These are phyloP conservation scores for Oreonectes daqikongensis DNA, from an alignment of 2,797 vertebrate species.

Conservation along the genomic window DNA sequence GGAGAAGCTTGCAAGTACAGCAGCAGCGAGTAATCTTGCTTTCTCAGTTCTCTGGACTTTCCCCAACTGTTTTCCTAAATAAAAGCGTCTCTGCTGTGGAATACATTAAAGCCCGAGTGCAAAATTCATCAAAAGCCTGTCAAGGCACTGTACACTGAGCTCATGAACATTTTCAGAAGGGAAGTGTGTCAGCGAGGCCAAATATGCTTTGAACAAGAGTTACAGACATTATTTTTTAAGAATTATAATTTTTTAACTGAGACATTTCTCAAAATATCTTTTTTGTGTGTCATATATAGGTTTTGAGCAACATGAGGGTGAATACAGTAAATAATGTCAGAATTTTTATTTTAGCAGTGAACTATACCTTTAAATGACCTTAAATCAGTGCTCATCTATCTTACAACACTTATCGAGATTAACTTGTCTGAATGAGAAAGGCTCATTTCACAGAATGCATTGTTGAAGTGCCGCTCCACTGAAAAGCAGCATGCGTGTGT, in stretches of 20 bases:
- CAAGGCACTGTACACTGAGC: constrained; percentile 14
- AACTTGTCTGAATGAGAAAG: background rate
- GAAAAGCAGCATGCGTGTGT: background rate
- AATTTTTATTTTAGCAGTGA: too few relatives aligned
- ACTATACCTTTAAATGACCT: background rate
- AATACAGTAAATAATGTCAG: too few relatives aligned
- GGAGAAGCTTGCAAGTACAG: background rate
- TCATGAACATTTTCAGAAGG: background rate
- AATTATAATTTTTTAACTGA: too few relatives aligned
- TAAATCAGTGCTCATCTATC: constrained; percentile 21
- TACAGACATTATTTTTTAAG: too few relatives aligned
- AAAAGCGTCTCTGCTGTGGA: background rate
- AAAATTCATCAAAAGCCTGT: constrained; percentile 31
- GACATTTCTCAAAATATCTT: too few relatives aligned
- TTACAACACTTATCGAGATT: constrained; percentile 2
- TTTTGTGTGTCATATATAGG: too few relatives aligned
- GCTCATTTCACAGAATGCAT: constrained; percentile 21
- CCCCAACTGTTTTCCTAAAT: constrained; percentile 11
- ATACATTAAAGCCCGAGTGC: constrained; percentile 4
- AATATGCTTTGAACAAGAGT: background rate
- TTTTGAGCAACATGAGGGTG: too few relatives aligned
- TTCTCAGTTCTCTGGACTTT: constrained; percentile 1
- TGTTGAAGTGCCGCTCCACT: background rate
- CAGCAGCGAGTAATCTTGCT: background rate
- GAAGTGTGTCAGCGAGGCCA: background rate